phyloP scores from a whole-genome alignment of 2,888 invertebrate species.

The Netelia virgata region DNA sequence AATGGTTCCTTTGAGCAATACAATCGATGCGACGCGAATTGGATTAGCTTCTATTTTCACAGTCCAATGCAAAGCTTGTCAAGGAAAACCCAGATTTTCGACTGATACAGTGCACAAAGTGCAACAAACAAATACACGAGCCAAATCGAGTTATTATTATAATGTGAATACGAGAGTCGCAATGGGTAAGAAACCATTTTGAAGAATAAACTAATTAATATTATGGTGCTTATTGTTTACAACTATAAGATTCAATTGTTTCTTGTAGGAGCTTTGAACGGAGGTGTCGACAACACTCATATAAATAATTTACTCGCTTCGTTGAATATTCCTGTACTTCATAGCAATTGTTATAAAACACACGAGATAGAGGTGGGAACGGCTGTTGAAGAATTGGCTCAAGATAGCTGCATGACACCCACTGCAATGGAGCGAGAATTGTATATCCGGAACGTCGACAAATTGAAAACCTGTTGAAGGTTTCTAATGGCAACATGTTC shows the following conservation, averaged over 20 bases:
- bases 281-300: conserved; percentile 14
- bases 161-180: conserved; percentile 37
- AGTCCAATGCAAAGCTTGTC: conserved; percentile 38
- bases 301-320: conserved; percentile 9
- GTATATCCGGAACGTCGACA: conserved; percentile 11
- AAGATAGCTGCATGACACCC: conserved; percentile 17
- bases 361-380: conserved; percentile 32
- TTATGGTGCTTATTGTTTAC: conserved; percentile 13
- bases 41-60: conserved; percentile 49
- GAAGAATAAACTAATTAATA: background rate
- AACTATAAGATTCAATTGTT: conserved; percentile 23
- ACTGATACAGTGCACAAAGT: conserved; percentile 36
- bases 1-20: background rate
- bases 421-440: conserved; percentile 22
- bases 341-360: conserved; percentile 10
- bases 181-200: conserved; percentile 33
- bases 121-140: background rate
- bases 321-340: conserved; percentile 20
- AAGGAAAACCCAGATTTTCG: background rate
- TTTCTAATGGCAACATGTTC: conserved; percentile 6
- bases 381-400: conserved; percentile 22
- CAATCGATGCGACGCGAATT: conserved; percentile 41
- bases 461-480: conserved; percentile 29
- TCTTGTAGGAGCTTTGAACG: conserved; percentile 27
- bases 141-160: conserved; percentile 23